phyloP scores from a whole-genome alignment of 2,113 vertebrate species.

The Bubo bubo region DNA sequence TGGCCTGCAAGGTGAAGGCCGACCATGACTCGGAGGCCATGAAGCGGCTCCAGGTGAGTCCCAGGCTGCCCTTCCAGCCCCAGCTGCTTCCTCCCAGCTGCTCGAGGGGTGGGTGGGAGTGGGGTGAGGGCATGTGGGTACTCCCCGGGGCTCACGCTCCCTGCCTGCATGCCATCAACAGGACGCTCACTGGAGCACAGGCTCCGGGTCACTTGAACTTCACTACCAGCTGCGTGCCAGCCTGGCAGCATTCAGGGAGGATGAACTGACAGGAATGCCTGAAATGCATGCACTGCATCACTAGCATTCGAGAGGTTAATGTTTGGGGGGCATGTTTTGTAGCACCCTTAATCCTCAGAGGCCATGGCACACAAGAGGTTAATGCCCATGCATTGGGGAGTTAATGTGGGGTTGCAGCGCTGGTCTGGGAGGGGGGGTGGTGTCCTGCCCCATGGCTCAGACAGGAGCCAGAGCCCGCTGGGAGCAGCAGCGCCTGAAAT shows the following conservation, averaged over 20 bases:
- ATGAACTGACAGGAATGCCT: background rate
- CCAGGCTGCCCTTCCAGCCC: background rate
- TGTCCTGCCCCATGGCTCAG: background rate
- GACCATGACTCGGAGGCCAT: constrained; percentile 98
- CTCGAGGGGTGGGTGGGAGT: background rate
- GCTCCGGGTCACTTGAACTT: background rate
- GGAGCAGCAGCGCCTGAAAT: constrained; percentile 44
- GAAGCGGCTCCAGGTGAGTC: constrained; percentile 92
- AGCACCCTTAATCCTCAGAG: background rate
- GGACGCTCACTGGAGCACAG: background rate
- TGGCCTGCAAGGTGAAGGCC: constrained; percentile 98
- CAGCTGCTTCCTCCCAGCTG: background rate
- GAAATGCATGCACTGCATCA: background rate
- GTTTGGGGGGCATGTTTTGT: background rate
- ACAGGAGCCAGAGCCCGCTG: background rate
- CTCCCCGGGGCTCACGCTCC: background rate
- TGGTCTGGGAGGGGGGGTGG: no score
- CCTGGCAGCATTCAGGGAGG: background rate
- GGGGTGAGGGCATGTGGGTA: rapidly evolving
- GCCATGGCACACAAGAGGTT: background rate
- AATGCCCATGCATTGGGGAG: background rate
- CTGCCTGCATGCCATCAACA: background rate
- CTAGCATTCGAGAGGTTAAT: background rate
- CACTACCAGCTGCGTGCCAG: background rate
- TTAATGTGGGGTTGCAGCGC: background rate